A percentile compares a stretch with the other conserved stretches of the same genome.
These are phyloP conservation scores for Monochamus alternatus DNA, from an alignment of 2,888 invertebrate genomes.

Conservation along the genomic window DNA sequence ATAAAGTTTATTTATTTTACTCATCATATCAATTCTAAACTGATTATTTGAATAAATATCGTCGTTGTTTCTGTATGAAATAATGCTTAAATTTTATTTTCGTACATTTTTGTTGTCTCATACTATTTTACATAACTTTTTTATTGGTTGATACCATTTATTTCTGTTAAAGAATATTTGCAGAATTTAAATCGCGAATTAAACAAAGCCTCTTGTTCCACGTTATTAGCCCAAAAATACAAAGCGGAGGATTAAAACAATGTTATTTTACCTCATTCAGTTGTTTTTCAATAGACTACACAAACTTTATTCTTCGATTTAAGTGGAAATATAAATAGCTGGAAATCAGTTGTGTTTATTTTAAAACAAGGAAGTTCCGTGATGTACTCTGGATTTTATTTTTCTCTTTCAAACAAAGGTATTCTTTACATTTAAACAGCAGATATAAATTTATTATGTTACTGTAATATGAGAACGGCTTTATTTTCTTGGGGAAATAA, in stretches of 20 bases:
- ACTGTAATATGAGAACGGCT: not conserved
- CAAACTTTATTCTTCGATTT: not conserved
- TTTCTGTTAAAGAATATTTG: no score
- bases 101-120: not conserved
- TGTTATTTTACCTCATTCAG: conserved; percentile 12
- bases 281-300: conserved; percentile 13
- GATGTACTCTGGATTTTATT: not conserved
- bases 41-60: no score
- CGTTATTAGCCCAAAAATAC: conserved; percentile 15
- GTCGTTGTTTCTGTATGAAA: no score
- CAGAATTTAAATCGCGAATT: not conserved
- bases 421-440: not conserved
- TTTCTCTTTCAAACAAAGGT: not conserved
- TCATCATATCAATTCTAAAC: no score
- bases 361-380: not conserved
- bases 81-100: no score
- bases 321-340: conserved; percentile 18
- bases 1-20: no score
- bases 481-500: not conserved
- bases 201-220: conserved; percentile 1
- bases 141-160: not conserved
- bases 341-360: conserved; percentile 4
- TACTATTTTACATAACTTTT: not conserved
- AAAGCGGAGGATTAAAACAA: conserved; percentile 14
- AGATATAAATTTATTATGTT: not conserved